Base-by-base conservation (phyloP, 2,797 vertebrate genomes). In the Geotrypetes seraphini region DNA sequence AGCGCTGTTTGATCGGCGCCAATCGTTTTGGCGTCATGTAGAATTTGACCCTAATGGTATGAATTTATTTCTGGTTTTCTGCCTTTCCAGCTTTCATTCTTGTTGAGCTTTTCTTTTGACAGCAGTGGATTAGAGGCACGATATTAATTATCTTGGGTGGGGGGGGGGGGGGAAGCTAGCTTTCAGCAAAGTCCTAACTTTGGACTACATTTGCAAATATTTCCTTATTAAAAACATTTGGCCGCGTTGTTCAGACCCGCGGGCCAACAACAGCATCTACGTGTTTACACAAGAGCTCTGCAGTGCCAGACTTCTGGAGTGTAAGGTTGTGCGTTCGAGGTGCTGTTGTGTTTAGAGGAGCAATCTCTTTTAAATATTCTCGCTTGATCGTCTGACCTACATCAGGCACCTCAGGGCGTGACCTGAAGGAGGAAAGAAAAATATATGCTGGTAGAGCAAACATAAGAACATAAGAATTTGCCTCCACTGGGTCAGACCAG, bases 191-290 rank as follows among this genome's bases (percentile, higher is more conserved):
- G 21, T 17, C 27, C 23, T 31, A 12, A 25, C 27, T 31, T 27
- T 31, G 33, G 36, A 33, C 22, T 30, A 18, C 31, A 30, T 25
- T 21, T 39, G 31, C 39, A 39, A 47, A 43, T 43, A 35, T 39
- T 47, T 47, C 36, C 36, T 21, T 47, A 30, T 30, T 39, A 35
- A 47, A n/a, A 47, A 47, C 36, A 47, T 31, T 24, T 39, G 43
- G 43, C 22, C 39, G 36, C 39, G 43, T 18, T 39, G 19, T 26
- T 30, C 10, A 7, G 25, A 25, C 25, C 8, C 10, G 7, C 7
- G 17, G 14, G 36, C 43, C 36, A 47, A 39, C 31, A 47, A 31
- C 17, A 32, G 38, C 25, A 29, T 7, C 22, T n/a, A 14, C n/a
- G n/a, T n/a, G 20, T 34, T 21, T 33, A 22, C 22, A 28, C 17